Conservation (phyloP, 2,888 invertebrate genomes). For the Erynnis tages region DNA sequence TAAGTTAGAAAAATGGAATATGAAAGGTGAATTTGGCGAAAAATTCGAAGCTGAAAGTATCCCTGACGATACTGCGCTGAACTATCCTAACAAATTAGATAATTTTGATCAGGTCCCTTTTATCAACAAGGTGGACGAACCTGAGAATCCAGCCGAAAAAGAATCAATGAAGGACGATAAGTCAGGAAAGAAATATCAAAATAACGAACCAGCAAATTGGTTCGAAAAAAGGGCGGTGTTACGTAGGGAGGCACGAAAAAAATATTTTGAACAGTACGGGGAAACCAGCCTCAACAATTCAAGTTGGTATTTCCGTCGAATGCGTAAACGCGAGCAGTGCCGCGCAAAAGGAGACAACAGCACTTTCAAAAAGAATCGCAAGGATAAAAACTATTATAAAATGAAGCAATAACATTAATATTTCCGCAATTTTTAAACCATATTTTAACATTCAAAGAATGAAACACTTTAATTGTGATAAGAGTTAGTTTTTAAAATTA, state of each 20-base stretch:
- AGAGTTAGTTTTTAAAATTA: conserved; percentile 19
- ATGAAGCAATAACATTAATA: conserved; percentile 52
- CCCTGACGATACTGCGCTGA: conserved; percentile 45
- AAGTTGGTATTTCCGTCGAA: conserved; percentile 73
- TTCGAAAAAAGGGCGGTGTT: conserved; percentile 59
- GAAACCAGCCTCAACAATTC: conserved; percentile 57
- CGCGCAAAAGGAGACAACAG: conserved; percentile 63
- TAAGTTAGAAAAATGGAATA: conserved; percentile 73
- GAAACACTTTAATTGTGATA: conserved; percentile 19
- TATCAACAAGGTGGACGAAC: conserved; percentile 41
- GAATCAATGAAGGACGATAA: conserved; percentile 40
- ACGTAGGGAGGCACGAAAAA: conserved; percentile 63
- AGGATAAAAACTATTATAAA: conserved; percentile 65
- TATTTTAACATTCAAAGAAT: conserved; percentile 19
- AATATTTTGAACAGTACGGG: conserved; percentile 59
- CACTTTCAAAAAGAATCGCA: conserved; percentile 56
- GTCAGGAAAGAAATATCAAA: conserved; percentile 24
- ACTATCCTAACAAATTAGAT: conserved; percentile 43
- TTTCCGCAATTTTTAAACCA: background rate
- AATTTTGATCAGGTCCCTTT: conserved; percentile 38
- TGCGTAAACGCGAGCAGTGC: conserved; percentile 71
- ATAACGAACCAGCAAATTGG: conserved; percentile 46
- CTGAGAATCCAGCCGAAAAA: conserved; percentile 43
- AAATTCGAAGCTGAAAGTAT: conserved; percentile 57
- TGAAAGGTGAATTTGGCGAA: conserved; percentile 67